phyloP scores from a whole-genome alignment of 2,797 vertebrate species.

The Semotilus atromaculatus region DNA sequence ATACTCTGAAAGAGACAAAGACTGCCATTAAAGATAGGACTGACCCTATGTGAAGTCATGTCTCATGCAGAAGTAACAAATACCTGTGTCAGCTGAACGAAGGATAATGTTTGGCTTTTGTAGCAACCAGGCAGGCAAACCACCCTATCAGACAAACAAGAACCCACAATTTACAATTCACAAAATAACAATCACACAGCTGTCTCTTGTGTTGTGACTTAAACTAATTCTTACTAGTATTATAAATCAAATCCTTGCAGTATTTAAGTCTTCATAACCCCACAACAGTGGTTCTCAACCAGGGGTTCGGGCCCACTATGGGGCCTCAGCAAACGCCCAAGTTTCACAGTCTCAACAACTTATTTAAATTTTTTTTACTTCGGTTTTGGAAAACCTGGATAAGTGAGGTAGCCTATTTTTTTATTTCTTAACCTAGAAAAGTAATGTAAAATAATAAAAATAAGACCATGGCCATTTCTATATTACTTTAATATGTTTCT shows the following conservation, averaged over 20 bases:
- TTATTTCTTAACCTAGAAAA: not conserved
- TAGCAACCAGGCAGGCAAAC: constrained; percentile 93
- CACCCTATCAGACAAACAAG: constrained; percentile 80
- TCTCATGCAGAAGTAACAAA: not conserved
- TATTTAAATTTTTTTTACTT: not conserved
- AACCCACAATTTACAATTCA: constrained; percentile 23
- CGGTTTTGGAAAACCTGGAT: not conserved
- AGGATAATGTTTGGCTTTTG: constrained; percentile 85
- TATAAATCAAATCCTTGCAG: not conserved
- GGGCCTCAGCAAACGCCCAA: not conserved
- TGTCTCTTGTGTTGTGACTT: not conserved
- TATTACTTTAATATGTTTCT: too few relatives aligned
- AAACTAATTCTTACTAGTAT: not conserved
- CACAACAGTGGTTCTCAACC: not conserved
- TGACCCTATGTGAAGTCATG: not conserved
- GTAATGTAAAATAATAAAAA: not conserved
- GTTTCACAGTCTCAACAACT: not conserved
- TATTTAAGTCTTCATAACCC: not conserved
- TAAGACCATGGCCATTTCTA: too few relatives aligned
- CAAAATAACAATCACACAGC: constrained; percentile 25
- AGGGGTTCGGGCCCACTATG: not conserved
- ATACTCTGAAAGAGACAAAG: constrained; percentile 79
- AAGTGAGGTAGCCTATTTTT: not conserved
- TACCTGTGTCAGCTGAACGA: constrained; percentile 88
- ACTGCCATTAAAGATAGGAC: constrained; percentile 2